Percentiles rank a stretch among this genome's conserved stretches.
Evolutionary conservation across 2,113 vertebrate species (phyloP).

Genomic region (Isurus oxyrinchus): DNA sequence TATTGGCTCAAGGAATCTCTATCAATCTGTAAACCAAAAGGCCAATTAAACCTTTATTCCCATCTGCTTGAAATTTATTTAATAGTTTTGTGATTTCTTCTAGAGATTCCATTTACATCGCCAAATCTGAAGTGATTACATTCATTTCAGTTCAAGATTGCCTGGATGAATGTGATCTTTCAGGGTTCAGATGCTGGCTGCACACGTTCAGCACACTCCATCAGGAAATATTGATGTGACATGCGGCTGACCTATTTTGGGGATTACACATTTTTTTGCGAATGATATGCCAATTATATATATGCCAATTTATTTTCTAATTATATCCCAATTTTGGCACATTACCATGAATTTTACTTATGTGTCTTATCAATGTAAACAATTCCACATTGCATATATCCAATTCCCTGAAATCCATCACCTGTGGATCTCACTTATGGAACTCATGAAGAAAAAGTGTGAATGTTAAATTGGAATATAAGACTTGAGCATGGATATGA

Average conservation of each 20-base stretch:
- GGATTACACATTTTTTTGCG: not conserved
- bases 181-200: not conserved
- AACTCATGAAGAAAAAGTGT: not conserved
- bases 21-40: not conserved
- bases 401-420: not conserved
- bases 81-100: constrained; percentile 9
- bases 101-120: not conserved
- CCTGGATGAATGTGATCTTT: not conserved
- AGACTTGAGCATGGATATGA: not conserved
- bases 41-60: constrained; percentile 28
- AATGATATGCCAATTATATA: no score
- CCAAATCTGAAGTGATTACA: not conserved
- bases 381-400: not conserved
- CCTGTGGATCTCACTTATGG: not conserved
- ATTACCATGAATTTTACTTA: not conserved
- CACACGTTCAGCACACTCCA: not conserved
- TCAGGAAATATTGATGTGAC: not conserved
- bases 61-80: constrained; percentile 3
- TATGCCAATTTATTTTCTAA: no score
- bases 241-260: not conserved
- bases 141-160: not conserved
- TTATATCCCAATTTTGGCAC: not conserved
- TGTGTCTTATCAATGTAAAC: not conserved
- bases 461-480: not conserved
- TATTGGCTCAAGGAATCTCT: not conserved